Base-by-base conservation (phyloP, 37 sponge, comb jelly and placozoan genomes). In the Axinella damicornis region DNA sequence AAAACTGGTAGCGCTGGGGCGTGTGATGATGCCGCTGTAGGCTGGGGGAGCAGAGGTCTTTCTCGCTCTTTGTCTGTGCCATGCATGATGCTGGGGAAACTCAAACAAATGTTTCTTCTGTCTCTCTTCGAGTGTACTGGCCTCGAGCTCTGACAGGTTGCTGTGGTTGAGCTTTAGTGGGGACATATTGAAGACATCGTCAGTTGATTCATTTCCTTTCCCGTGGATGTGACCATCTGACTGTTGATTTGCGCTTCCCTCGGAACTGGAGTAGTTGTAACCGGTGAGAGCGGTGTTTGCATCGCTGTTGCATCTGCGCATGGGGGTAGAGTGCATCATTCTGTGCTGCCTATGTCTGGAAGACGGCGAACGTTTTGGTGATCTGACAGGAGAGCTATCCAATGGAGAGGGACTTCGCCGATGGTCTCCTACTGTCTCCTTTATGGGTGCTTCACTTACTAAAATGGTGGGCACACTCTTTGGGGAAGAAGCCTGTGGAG, bases 131-230 rank as follows among this genome's bases (percentile, higher is more conserved):
- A 65, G 28, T 15, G 69, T 68, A 27, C 77, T 85, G 0, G 32
- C 85, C 20, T 85, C 85, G 9, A 85, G 85, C 19, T 68, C 69
- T 20, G 77, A n/a, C 13, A 85, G 30, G 20, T 76, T 76, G 24
- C 68, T 76, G 41, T 76, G n/a, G 46, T 85, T 58, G 5, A 85
- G 27, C 55, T 55, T 76, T 5, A 85, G 85, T 21, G 76, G 35
- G 2, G 85, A 59, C 20, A 56, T 21, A 39, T 66, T 57, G 27
- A 78, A 65, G 46, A 46, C 79, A 53, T 17, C 55, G n/a, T n/a
- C n/a, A n/a, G n/a, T n/a, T n/a, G n/a, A n/a, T n/a, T n/a, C n/a
- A n/a, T n/a, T n/a, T n/a, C n/a, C n/a, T n/a, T 46, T 46, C 46
- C 4, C 9, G 46, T 46, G 46, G 46, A 9, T 46, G 9, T 46